Base-by-base conservation (phyloP, 2,888 invertebrate species). In the Chydorus sphaericus region DNA sequence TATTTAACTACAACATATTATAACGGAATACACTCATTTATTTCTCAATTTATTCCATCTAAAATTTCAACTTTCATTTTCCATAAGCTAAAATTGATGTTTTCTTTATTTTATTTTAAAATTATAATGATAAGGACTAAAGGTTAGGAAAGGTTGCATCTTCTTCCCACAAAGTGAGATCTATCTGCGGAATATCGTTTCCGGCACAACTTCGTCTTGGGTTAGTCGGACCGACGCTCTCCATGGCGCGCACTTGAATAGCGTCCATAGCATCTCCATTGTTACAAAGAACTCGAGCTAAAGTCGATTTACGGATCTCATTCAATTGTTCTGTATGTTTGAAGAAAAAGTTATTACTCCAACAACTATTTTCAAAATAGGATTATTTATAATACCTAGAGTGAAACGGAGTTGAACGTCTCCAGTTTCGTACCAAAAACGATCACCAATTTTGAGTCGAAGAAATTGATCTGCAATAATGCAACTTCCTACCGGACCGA, bases 401-500 rank as follows among this genome's bases (percentile, higher is more conserved):
- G 44, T 44, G 44, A 44, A 44, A 26, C 44, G 44, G 26, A 44
- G 11, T 14, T 6, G 11, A 7, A 28, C 11, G 8, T 44, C 44
- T 14, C 10, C n/a, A 11, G 44, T 81, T 69, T 93, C 92, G 66
- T 91, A 92, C 88, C 90, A 93, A 72, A 80, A 87, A 49, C 90
- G 74, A 70, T 93, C 93, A 0, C 86, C 92, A 44, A 73, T 68
- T 71, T 88, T 87, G 28, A 89, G 68, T 49, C 88, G 72, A 16
- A 81, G 68, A 71, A 92, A 93, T 72, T 93, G 92, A 71, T 88
- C 85, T 0, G 83, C 77, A 49, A 93, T 74, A 59, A 93, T 73
- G 65, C 92, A 93, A 16, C 81, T 83, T 54, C 91, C 78, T 1
- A 90, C 83, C 1, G 91, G 85, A 0, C 92, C 92, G 53, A 92